phyloP scores from a whole-genome alignment of 1,140 invertebrate species.

The Drosophila virilis region DNA sequence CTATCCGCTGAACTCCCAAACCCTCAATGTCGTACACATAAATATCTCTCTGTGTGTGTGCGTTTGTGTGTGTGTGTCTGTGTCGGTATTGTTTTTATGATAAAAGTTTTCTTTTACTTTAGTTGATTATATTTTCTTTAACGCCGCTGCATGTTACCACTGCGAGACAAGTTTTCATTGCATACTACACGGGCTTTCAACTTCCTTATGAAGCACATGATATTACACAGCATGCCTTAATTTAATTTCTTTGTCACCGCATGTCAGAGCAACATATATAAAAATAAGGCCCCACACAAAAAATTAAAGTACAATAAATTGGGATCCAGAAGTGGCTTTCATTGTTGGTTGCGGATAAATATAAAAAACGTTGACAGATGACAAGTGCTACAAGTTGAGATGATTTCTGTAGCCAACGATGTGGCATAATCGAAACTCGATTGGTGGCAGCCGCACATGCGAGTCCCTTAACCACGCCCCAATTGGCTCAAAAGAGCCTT shows the following conservation, averaged over 20 bases:
- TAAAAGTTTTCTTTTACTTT: conserved; percentile 58
- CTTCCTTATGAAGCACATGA: conserved; percentile 7
- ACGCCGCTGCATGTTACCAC: conserved; percentile 58
- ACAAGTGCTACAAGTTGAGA: conserved; percentile 47
- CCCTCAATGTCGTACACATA: conserved; percentile 25
- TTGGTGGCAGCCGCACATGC: conserved; percentile 37
- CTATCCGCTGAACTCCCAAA: conserved; percentile 7
- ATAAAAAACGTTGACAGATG: conserved; percentile 17
- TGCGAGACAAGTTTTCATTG: conserved; percentile 61
- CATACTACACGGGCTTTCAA: conserved; percentile 49
- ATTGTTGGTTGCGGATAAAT: conserved; percentile 3
- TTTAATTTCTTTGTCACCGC: conserved; percentile 56
- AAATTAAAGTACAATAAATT: conserved; percentile 1
- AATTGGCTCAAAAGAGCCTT: neutral
- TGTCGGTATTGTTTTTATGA: conserved; percentile 32
- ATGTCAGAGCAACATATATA: conserved; percentile 15
- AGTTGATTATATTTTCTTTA: conserved; percentile 18
- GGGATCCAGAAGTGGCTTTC: conserved; percentile 28
- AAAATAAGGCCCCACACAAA: conserved; percentile 8
- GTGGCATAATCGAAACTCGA: conserved; percentile 53
- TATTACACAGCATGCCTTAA: conserved; percentile 52
- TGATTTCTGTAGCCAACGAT: conserved; percentile 39
- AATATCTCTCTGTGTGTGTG: conserved; percentile 18
- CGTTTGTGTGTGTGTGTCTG: conserved; percentile 29
- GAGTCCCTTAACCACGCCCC: conserved; percentile 31